A percentile compares a stretch with the other conserved stretches of the same genome.
Evolutionary conservation across 2,888 invertebrate genomes (phyloP).

Genomic region (Ommatoiulus sabulosus): DNA sequence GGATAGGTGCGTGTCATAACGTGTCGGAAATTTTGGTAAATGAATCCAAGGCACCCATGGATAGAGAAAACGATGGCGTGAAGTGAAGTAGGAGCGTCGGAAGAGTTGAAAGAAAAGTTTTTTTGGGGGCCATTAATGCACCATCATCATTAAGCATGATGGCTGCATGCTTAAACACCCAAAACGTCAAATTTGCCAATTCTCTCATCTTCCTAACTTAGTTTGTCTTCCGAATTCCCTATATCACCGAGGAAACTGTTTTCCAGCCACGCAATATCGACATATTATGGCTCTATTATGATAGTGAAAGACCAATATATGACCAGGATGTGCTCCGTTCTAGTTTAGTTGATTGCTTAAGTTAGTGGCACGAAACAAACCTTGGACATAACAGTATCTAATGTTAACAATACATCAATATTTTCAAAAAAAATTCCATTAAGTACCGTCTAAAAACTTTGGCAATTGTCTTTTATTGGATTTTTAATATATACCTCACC

Average conservation of each 20-base stretch:
- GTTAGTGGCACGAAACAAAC: no score
- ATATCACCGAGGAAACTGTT: not conserved
- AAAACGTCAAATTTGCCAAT: not conserved
- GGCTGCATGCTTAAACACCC: not conserved
- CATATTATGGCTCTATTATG: no score
- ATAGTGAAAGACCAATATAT: no score
- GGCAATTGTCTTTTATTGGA: no score
- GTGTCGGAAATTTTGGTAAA: conserved; percentile 28
- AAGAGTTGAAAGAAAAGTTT: conserved; percentile 5
- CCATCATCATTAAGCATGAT: not conserved
- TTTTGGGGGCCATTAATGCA: not conserved
- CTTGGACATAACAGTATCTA: no score
- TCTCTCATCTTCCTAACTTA: not conserved
- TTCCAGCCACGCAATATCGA: not conserved
- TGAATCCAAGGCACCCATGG: conserved; percentile 18
- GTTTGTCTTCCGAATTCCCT: not conserved
- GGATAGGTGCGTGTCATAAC: conserved; percentile 36
- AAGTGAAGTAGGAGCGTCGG: not conserved
- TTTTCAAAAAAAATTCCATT: no score
- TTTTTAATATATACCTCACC: no score
- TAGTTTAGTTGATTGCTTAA: no score
- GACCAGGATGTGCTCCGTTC: no score
- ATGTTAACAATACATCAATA: no score
- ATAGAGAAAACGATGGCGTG: conserved; percentile 27
- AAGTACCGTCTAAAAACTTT: no score